Conservation (phyloP, 2,888 invertebrate species). For the Tiliacea aurago region DNA sequence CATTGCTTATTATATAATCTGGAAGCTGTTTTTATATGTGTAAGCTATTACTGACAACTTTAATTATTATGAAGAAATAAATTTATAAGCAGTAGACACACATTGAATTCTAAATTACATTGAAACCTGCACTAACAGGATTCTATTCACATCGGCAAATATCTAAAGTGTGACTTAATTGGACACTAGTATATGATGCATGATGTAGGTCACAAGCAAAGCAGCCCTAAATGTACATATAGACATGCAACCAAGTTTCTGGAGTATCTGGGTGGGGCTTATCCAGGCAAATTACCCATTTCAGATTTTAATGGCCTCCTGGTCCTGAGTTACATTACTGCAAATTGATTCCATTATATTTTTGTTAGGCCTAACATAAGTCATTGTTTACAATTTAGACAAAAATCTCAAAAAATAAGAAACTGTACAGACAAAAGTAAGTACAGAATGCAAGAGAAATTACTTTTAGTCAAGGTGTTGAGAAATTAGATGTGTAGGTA, state of each 20-base stretch:
- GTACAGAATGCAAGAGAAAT: background rate
- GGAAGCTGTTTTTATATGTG: background rate
- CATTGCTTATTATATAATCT: constrained; percentile 20
- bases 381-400: constrained; percentile 32
- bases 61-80: constrained; percentile 6
- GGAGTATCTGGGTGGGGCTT: constrained; percentile 21
- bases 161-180: constrained; percentile 63
- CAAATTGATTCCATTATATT: constrained; percentile 5
- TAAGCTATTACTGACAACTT: background rate
- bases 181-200: constrained; percentile 36
- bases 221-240: constrained; percentile 31
- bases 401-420: constrained; percentile 1
- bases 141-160: constrained; percentile 58
- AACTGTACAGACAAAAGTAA: background rate
- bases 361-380: background rate
- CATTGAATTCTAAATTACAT: constrained; percentile 18
- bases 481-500: constrained; percentile 23
- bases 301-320: background rate
- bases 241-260: constrained; percentile 33
- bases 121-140: constrained; percentile 47
- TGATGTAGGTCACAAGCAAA: constrained; percentile 61
- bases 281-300: constrained; percentile 7
- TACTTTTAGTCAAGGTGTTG: constrained; percentile 43
- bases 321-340: background rate
- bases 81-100: background rate